phyloP scores from a whole-genome alignment of 1,140 invertebrate species.

The Drosophila subobscura region DNA sequence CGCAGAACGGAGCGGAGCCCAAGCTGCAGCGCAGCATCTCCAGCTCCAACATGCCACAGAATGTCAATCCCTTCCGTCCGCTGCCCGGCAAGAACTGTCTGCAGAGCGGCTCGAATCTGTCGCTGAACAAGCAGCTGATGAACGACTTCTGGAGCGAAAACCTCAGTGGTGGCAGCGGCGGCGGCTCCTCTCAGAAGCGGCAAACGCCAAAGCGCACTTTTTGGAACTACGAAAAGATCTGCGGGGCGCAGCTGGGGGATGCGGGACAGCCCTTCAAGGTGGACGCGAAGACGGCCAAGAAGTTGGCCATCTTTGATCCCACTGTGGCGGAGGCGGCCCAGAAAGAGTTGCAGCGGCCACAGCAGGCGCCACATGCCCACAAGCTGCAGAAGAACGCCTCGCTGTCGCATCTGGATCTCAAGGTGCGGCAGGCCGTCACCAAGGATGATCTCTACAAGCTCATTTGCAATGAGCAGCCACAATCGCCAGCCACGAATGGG shows the following conservation, averaged over 20 bases:
- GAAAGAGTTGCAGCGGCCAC: conserved; percentile 73
- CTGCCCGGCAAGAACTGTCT: conserved; percentile 31
- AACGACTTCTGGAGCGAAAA: conserved; percentile 83
- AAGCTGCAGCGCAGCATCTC: conserved; percentile 80
- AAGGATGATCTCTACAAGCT: conserved; percentile 83
- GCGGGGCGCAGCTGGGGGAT: conserved; percentile 67
- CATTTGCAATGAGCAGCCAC: conserved; percentile 77
- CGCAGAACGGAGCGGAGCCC: conserved; percentile 47
- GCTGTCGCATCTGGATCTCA: conserved; percentile 76
- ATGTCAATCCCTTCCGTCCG: conserved; percentile 21
- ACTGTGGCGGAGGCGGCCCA: conserved; percentile 73
- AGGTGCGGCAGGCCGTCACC: conserved; percentile 77
- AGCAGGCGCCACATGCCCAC: conserved; percentile 61
- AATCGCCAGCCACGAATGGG: conserved; percentile 4
- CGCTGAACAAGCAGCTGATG: conserved; percentile 80
- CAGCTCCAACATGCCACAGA: conserved; percentile 72
- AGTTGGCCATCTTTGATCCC: conserved; percentile 78
- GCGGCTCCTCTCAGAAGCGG: conserved; percentile 70
- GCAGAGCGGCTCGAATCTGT: conserved; percentile 73
- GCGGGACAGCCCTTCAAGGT: conserved; percentile 74
- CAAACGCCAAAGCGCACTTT: conserved; percentile 78
- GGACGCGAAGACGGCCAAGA: conserved; percentile 79
- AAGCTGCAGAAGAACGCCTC: conserved; percentile 80
- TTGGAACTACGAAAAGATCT: conserved; percentile 83
- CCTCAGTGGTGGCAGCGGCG: conserved; percentile 21